Conservation (phyloP, 2,113 vertebrate species). For the Callithrix jacchus region DNA sequence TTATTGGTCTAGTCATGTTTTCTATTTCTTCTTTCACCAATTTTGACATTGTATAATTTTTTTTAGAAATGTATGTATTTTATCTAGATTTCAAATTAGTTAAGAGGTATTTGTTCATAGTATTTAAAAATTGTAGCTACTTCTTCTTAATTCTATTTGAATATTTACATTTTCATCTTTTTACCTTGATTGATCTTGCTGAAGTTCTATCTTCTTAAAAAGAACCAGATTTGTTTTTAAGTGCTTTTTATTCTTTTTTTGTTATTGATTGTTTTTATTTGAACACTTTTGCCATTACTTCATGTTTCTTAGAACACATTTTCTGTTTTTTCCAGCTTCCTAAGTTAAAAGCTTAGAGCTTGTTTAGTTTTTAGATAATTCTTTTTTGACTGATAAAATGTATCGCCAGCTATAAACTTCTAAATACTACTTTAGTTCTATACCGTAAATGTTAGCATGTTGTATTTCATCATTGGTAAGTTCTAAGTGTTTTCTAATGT, state of each 20-base stretch:
- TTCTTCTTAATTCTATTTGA: not conserved
- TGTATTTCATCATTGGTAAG: not conserved
- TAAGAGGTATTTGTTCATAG: not conserved
- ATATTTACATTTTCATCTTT: not conserved
- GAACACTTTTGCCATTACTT: not conserved
- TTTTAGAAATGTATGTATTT: not conserved
- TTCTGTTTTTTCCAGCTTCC: not conserved
- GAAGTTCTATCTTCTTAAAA: not conserved
- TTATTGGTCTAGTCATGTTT: not conserved
- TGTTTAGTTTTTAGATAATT: not conserved
- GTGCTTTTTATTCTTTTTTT: not conserved
- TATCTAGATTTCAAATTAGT: constrained; percentile 2
- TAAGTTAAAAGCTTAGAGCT: constrained; percentile 7
- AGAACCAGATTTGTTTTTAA: not conserved
- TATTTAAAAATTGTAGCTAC: not conserved
- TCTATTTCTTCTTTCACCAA: not conserved
- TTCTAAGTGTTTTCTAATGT: not conserved
- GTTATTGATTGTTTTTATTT: not conserved
- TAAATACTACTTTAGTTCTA: not conserved
- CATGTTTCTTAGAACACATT: not conserved
- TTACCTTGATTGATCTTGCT: not conserved
- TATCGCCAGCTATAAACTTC: not conserved
- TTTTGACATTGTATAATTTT: constrained; percentile 1
- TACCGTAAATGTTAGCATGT: not conserved
- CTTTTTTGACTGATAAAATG: not conserved